Conservation (phyloP, 2,113 vertebrate genomes). For the Butastur rufipennis region DNA sequence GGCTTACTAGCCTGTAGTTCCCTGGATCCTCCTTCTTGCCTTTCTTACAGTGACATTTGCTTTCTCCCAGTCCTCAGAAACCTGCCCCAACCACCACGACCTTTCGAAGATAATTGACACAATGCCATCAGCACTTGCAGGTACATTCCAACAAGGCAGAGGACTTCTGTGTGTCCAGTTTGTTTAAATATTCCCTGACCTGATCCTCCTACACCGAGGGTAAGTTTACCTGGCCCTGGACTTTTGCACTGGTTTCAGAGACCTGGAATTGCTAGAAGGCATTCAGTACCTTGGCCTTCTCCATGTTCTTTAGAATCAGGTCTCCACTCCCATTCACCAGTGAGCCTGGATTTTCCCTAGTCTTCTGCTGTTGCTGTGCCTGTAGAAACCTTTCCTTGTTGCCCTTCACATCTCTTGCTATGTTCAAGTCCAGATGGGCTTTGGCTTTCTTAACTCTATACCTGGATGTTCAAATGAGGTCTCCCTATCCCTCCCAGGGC, state of each 20-base stretch:
- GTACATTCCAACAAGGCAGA: background rate
- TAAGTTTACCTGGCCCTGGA: background rate
- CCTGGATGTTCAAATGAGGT: background rate
- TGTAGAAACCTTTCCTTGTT: background rate
- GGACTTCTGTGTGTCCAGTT: background rate
- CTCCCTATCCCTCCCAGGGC: background rate
- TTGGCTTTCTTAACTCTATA: background rate
- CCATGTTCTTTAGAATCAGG: background rate
- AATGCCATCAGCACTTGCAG: background rate
- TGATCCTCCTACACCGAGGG: background rate
- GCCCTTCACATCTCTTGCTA: background rate
- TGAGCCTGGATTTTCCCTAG: background rate
- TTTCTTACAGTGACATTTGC: background rate
- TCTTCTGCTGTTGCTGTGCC: background rate
- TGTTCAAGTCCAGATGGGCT: background rate
- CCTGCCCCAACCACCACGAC: background rate
- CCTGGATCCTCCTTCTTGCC: background rate
- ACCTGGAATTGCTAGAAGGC: background rate
- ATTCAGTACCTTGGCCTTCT: background rate
- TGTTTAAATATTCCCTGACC: background rate
- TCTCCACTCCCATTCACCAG: background rate
- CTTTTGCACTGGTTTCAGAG: background rate
- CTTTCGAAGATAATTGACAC: background rate
- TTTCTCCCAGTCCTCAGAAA: background rate
- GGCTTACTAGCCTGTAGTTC: background rate